Percentiles rank a stretch among this genome's conserved stretches.
These are phyloP conservation scores for Spicauda simplicius DNA, from an alignment of 2,888 invertebrate genomes.

Conservation along the genomic window DNA sequence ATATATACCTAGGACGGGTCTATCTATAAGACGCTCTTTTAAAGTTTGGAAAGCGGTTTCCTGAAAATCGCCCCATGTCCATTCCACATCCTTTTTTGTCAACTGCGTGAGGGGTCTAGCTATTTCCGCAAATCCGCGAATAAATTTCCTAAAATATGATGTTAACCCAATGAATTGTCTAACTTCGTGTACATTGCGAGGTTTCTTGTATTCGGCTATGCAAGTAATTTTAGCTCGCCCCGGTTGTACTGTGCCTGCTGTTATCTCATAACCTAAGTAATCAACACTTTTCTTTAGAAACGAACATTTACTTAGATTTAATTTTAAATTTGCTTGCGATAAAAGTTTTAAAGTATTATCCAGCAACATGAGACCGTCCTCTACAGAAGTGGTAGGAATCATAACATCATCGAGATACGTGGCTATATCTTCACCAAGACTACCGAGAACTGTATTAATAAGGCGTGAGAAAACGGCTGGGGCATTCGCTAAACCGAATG, in stretches of 20 bases:
- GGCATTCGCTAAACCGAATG: conserved; percentile 4
- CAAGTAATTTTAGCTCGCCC: background rate
- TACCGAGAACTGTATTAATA: background rate
- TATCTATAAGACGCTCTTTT: conserved; percentile 22
- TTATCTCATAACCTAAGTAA: conserved; percentile 41
- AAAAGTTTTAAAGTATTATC: background rate
- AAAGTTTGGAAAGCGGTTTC: conserved; percentile 1
- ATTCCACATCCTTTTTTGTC: conserved; percentile 36
- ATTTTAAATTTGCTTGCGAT: too few relatives aligned
- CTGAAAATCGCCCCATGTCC: conserved; percentile 41
- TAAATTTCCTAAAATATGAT: conserved; percentile 41
- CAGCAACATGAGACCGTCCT: background rate
- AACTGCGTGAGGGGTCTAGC: conserved; percentile 37
- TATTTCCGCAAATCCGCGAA: conserved; percentile 37
- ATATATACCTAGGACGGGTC: conserved; percentile 41
- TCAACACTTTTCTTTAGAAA: conserved; percentile 34
- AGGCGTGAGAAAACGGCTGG: conserved; percentile 2
- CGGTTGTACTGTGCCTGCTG: conserved; percentile 16
- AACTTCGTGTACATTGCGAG: background rate
- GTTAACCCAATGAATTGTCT: conserved; percentile 39
- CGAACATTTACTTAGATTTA: too few relatives aligned
- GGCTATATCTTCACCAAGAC: too few relatives aligned
- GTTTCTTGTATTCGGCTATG: background rate
- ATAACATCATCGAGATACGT: too few relatives aligned
- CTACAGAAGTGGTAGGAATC: too few relatives aligned